A percentile compares a stretch with the other conserved stretches of the same genome.
These are phyloP conservation scores for Acanthosepion esculentum DNA, from an alignment of 2,888 invertebrate species.

Conservation along the genomic window DNA sequence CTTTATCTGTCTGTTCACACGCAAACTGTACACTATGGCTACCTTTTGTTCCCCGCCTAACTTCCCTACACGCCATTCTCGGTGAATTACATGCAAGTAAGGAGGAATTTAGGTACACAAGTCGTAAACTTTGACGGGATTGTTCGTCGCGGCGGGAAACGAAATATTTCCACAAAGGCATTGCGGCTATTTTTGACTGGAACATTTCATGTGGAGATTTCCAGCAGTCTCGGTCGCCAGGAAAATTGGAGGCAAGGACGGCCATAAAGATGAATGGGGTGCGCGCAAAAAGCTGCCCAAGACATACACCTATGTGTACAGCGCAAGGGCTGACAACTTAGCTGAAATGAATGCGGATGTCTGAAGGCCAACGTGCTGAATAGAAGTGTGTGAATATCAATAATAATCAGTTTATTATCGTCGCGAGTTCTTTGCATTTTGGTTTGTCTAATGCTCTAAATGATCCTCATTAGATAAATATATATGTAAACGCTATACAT, in stretches of 20 bases:
- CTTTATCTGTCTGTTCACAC: no score
- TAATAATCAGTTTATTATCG: no score
- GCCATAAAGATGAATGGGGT: background rate
- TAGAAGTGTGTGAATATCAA: no score
- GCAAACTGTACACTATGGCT: background rate
- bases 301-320: no score
- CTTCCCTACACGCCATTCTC: background rate
- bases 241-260: background rate
- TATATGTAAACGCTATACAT: no score
- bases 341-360: no score
- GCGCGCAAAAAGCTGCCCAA: background rate
- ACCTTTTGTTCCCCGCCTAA: background rate
- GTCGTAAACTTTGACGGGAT: background rate
- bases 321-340: no score
- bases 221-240: background rate
- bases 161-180: background rate
- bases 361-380: no score
- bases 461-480: no score
- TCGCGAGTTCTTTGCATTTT: no score
- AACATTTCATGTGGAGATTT: conserved; percentile 17
- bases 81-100: background rate
- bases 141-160: background rate
- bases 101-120: background rate
- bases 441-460: no score
- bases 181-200: background rate